Conservation (phyloP, 1,140 invertebrate species). For the Drosophila sucinea region DNA sequence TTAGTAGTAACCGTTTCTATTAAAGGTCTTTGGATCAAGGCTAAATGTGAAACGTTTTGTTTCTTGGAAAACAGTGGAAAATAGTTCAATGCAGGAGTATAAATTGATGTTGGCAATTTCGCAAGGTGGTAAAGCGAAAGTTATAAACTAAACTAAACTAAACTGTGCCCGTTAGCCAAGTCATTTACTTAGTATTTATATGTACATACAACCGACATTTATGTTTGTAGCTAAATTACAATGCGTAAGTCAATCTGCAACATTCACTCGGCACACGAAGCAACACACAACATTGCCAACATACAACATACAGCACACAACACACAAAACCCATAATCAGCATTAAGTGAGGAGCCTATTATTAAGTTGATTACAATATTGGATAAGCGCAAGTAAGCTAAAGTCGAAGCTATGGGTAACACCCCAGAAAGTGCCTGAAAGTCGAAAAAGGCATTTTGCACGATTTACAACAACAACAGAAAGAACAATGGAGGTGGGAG, state of each 20-base stretch:
- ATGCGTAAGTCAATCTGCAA: constrained; percentile 51
- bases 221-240: constrained; percentile 48
- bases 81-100: background rate
- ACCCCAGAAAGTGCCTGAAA: constrained; percentile 38
- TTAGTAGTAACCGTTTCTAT: background rate
- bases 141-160: constrained; percentile 2
- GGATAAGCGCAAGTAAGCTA: constrained; percentile 61
- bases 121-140: constrained; percentile 33
- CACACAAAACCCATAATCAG: constrained; percentile 62
- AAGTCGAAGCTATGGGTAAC: constrained; percentile 56
- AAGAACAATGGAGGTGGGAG: background rate
- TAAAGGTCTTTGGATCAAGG: background rate
- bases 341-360: constrained; percentile 61
- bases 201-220: constrained; percentile 26
- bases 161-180: constrained; percentile 43
- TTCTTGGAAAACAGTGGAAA: background rate
- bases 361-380: constrained; percentile 73
- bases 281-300: background rate
- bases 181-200: constrained; percentile 12
- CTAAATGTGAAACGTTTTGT: background rate
- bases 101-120: background rate
- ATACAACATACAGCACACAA: constrained; percentile 21
- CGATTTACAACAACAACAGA: constrained; percentile 33
- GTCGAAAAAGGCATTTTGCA: constrained; percentile 49
- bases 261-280: constrained; percentile 31